Base-by-base conservation (phyloP, 2,797 vertebrate genomes). In the Sebastes hubbsi region DNA sequence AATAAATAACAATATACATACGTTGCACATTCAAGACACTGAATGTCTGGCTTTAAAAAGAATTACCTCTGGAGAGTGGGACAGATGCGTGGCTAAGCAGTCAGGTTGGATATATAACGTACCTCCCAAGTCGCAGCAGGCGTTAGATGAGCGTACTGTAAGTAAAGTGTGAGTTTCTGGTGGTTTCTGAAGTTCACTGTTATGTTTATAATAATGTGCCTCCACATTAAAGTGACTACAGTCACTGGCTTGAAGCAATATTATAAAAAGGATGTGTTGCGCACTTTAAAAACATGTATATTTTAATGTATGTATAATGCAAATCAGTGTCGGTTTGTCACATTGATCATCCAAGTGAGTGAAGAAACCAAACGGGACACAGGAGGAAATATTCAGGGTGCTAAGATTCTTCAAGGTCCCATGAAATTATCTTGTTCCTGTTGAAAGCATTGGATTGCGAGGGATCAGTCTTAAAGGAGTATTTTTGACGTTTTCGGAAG, bases 241-340 rank as follows among this genome's bases (percentile, higher is more conserved):
- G 81, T 84, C 67, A 73, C 73, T 86, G 78, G 82, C 68, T 85
- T 83, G 61, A 88, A 93, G 92, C 90, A 93, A 92, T 91, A 86
- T 79, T 62, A 52, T 72, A 42, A 56, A 56, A 65, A 18, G 22
- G 16, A 42, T 78, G 55, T 81, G 76, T 73, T 66, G 60, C 65
- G 68, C 60, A 87, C 75, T 90, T 88, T 84, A 58, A 87, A 72
- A 64, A 82, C 30, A 65, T 81, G 32, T 88, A 60, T 85, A 67
- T 88, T 68, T 90, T 86, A 88, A 30, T 88, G 69, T 87, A 52
- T 80, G 58, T 71, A 22, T 66, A 34, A 73, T 76, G 25, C 25
- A 73, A 72, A 81, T 69, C 60, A 62, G 61, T 77, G 61, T 77
- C 25, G 2, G 59, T 81, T 72, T 85, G 79, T 77, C 56, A 61